Evolutionary conservation across 2,797 vertebrate genomes (phyloP), one percentile per base, ranked within the genome.

Genomic region (Setipinna tenuifilis): DNA sequence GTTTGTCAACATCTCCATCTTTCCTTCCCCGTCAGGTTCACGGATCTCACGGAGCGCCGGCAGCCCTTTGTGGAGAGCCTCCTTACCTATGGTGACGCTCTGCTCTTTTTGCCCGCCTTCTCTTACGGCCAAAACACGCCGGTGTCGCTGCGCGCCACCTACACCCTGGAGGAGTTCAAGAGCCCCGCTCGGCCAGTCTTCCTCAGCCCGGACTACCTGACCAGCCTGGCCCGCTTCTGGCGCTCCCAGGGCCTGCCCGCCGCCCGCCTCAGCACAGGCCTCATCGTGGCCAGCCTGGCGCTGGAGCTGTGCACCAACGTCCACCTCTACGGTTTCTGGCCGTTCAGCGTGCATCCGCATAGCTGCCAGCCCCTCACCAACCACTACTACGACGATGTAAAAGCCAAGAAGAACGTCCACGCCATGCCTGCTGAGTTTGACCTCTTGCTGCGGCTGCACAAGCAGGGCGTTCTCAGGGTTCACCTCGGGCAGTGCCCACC

Each of bases 251-350:
- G 98, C 21, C 92, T 99, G 21, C 95, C 86, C 5, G 93, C 94
- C 0, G 91, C 89, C 7, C 95, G 97, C 0, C 94, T 98, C 85
- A 98, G 97, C 89, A 97, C 96, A 0, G 98, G 98, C 46, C 88
- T 99, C 19, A 98, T 98, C 90, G 95, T 98, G 91, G 92, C 93
- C 12, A 99, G 97, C 31, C 86, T 97, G 25, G 98, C 98, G 0
- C 90, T 98, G 87, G 98, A 98, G 87, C 87, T 97, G 46, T 99
- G 98, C 85, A 71, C 94, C 87, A 94, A 95, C 0, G 97, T 99
- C 85, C 95, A 96, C 83, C 92, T 99, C 0, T 99, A 98, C 0
- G 98, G 98, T 3, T 99, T 98, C 90, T 99, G 98, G 98, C 98
- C 98, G 54, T 99, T 98, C 90, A 93, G 92, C 44, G 92, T 93